phyloP scores from a whole-genome alignment of 1,140 invertebrate species.

The Portunus trituberculatus region DNA sequence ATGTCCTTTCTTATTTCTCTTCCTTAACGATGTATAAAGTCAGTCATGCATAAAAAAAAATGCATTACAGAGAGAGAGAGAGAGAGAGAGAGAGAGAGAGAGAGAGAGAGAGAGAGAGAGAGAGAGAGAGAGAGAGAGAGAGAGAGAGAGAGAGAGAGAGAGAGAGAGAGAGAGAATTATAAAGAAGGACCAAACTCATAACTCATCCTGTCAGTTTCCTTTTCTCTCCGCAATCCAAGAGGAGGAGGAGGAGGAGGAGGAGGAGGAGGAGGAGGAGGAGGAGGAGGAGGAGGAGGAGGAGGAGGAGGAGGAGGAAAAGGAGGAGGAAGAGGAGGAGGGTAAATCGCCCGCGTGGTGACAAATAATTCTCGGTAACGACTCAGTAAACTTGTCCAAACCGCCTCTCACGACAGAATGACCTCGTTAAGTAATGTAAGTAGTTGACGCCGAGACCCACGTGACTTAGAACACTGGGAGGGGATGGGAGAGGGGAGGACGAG shows the following conservation, averaged over 20 bases:
- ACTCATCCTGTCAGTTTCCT: background rate
- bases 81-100: no score
- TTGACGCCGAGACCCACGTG: background rate
- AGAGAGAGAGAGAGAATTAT: background rate
- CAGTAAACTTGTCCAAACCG: conserved; percentile 39
- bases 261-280: no score
- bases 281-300: background rate
- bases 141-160: no score
- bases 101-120: no score
- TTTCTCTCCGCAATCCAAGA: background rate
- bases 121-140: no score
- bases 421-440: conserved; percentile 39
- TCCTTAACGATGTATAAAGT: no score
- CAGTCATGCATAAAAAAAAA: no score
- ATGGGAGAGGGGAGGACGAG: background rate
- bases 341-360: background rate
- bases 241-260: background rate
- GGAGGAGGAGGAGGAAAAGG: background rate
- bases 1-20: no score
- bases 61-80: no score
- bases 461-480: background rate
- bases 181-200: background rate
- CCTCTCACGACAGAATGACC: conserved; percentile 42
- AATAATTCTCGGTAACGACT: conserved; percentile 17
- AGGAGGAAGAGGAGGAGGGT: background rate